Percentiles rank a stretch among this genome's conserved stretches.
phyloP scores from a whole-genome alignment of 2,888 invertebrate species.

The Trachelus troglodyta region DNA sequence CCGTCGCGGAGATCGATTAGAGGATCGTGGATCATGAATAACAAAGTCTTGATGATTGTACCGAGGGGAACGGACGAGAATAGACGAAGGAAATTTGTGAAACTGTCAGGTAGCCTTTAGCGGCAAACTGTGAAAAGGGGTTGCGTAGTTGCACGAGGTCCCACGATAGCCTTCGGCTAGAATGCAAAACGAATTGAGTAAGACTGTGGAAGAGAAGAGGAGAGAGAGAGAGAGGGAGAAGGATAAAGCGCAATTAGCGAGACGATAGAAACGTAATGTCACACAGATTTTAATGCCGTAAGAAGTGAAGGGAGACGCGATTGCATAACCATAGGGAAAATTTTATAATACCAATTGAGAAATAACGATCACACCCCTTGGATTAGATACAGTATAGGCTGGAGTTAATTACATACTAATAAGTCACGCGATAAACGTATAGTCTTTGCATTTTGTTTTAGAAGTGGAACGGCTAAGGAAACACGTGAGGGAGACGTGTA shows the following conservation, averaged over 20 bases:
- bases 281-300: background rate
- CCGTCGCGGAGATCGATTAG: background rate
- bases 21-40: background rate
- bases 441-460: background rate
- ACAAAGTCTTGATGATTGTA: background rate
- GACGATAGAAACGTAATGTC: background rate
- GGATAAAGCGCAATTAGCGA: background rate
- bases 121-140: background rate
- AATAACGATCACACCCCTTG: background rate
- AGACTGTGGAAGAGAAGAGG: background rate
- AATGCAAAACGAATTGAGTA: background rate
- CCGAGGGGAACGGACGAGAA: background rate
- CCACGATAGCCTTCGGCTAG: background rate
- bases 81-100: background rate
- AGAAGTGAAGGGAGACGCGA: background rate
- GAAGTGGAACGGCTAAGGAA: background rate
- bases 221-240: background rate
- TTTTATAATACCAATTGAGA: background rate
- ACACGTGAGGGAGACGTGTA: background rate
- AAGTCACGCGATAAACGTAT: background rate
- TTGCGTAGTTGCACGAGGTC: background rate
- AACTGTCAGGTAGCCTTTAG: background rate
- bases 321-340: background rate
- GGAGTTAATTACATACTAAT: background rate
- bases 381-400: background rate